These are phyloP conservation scores for Eupithecia vulgata DNA, from an alignment of 2,888 invertebrate species.

Conservation along the genomic window DNA sequence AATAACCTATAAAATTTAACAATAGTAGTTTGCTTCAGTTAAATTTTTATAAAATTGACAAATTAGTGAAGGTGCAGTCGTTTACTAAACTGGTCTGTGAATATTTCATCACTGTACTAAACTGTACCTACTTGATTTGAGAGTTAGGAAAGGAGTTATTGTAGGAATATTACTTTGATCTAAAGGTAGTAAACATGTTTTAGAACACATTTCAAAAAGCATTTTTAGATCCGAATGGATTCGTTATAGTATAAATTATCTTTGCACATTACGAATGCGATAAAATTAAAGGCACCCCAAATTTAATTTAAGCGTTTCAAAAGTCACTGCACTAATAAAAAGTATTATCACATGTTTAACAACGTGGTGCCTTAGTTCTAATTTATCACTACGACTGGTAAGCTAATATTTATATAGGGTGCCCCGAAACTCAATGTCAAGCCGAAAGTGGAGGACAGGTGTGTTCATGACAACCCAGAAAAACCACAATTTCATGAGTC, in stretches of 20 bases:
- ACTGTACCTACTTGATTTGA: neutral
- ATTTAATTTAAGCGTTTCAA: neutral
- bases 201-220: neutral
- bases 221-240: neutral
- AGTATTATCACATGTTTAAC: neutral
- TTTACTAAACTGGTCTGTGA: slow-evolving; percentile 13
- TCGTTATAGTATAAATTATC: slow-evolving; percentile 1
- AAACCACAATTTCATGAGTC: no score
- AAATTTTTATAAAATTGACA: slow-evolving; percentile 23
- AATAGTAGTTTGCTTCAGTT: slow-evolving; percentile 7
- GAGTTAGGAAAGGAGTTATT: neutral
- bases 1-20: neutral
- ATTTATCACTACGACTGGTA: neutral
- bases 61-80: slow-evolving; percentile 11
- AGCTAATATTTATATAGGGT: neutral
- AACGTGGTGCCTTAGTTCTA: neutral
- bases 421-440: no score
- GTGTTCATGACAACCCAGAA: no score
- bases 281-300: neutral
- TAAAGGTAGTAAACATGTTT: neutral
- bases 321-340: neutral
- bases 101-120: no score
- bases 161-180: neutral
- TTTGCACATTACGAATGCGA: neutral
- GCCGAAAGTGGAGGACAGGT: no score